Base-by-base conservation (phyloP, 2,113 vertebrate species). In the Toxotes chatareus region DNA sequence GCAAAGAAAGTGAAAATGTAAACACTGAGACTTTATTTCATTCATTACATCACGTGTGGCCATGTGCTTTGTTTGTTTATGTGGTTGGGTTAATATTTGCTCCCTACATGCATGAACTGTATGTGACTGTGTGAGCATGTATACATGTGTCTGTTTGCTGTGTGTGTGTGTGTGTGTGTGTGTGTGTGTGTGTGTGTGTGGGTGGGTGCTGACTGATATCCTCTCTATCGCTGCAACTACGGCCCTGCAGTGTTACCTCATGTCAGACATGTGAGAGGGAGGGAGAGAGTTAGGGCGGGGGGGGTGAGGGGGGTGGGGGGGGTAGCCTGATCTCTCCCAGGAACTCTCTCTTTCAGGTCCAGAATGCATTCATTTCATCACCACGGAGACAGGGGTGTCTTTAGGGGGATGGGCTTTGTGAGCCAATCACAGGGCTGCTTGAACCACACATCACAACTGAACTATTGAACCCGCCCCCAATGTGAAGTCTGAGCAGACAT, bases 351-450 rank as follows among this genome's bases (percentile, higher is more conserved):
- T 44, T 27, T 27, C 61, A 46, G 87, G 82, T 89, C 83, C 82
- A 79, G 76, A 90, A 89, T 84, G 79, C 69, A 57, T 84, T 88
- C 79, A 74, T 73, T 79, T 82, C 60, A 84, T 88, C 77, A 73
- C 86, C 80, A 67, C 0, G 7, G 88, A 65, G 69, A 86, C 0
- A 56, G 36, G 73, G 89, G 75, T 59, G 84, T 66, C 51, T 57
- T 27, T 12, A 5, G 68, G 72, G 82, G 87, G 85, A 65, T 90
- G 86, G 88, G 76, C 68, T 78, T 4, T 0, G 3, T 73, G 21
- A 85, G 66, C 93, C 92, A 92, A 93, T 90, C 79, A 86, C 70
- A 81, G 4, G 61, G 49, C 76, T 66, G 61, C 27, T 27, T 81
- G 60, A 75, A 79, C 27, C 53, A 70, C 70, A 83, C 80, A 80